phyloP scores from a whole-genome alignment of 2,113 vertebrate genomes.

The Machaerirhynchus nigripectus region DNA sequence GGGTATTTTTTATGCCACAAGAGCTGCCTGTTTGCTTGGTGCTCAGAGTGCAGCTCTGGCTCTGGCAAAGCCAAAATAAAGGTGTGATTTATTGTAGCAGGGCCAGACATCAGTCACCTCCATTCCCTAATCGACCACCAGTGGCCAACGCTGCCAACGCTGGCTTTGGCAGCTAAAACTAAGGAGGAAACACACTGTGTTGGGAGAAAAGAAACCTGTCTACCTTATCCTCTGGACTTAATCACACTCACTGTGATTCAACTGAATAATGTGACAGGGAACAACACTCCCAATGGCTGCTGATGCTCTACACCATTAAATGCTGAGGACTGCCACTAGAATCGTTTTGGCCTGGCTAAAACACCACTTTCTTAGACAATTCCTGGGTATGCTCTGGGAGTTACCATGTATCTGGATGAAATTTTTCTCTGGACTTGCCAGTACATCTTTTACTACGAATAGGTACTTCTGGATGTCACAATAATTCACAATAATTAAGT shows the following conservation, averaged over 20 bases:
- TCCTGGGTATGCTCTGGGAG: background rate
- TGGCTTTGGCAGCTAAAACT: background rate
- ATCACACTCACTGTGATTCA: background rate
- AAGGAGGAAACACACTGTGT: background rate
- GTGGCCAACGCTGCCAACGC: background rate
- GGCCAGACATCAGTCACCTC: background rate
- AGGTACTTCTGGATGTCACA: background rate
- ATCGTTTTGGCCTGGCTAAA: background rate
- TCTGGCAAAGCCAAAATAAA: background rate
- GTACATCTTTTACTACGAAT: background rate
- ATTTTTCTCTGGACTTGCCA: background rate
- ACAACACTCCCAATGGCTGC: rapidly evolving
- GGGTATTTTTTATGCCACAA: background rate
- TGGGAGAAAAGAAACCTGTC: background rate
- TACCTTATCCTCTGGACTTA: background rate
- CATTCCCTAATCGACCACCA: background rate
- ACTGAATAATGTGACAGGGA: background rate
- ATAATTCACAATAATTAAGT: too few species aligned
- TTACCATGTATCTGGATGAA: background rate
- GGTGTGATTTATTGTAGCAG: background rate
- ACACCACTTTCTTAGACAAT: background rate
- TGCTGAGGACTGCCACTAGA: background rate
- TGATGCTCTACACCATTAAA: background rate
- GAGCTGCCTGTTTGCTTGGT: background rate
- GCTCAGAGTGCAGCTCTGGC: background rate